phyloP scores from a whole-genome alignment of 2,888 invertebrate genomes.

The Sesia bembeciformis region DNA sequence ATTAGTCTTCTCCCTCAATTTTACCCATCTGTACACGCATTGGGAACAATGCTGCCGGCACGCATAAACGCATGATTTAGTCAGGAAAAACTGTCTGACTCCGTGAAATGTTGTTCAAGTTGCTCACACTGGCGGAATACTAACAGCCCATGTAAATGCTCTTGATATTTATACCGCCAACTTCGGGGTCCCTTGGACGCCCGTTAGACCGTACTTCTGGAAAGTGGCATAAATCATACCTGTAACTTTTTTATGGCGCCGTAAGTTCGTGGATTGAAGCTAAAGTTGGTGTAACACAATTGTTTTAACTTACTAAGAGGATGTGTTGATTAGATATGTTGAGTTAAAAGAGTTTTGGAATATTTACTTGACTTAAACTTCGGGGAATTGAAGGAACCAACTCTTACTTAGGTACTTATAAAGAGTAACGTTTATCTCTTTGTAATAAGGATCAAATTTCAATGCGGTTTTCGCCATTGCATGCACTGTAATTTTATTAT shows the following conservation, averaged over 20 bases:
- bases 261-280: neutral
- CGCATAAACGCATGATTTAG: constrained; percentile 34
- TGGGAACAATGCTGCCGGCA: neutral
- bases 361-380: too few species aligned
- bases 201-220: constrained; percentile 20
- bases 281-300: neutral
- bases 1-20: too few species aligned
- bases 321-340: neutral
- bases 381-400: too few species aligned
- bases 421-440: too few species aligned
- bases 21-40: too few species aligned
- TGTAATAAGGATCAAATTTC: too few species aligned
- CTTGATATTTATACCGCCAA: constrained; percentile 37
- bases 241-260: constrained; percentile 1
- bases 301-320: neutral
- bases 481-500: too few species aligned
- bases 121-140: constrained; percentile 38
- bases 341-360: too few species aligned
- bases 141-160: constrained; percentile 45
- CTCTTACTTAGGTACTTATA: too few species aligned
- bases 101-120: constrained; percentile 49
- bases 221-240: constrained; percentile 28
- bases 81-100: constrained; percentile 42
- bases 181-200: constrained; percentile 24
- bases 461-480: too few species aligned